These are phyloP conservation scores for Macrotrachela quadricornifera DNA, from an alignment of 1,140 invertebrate species.

Conservation along the genomic window DNA sequence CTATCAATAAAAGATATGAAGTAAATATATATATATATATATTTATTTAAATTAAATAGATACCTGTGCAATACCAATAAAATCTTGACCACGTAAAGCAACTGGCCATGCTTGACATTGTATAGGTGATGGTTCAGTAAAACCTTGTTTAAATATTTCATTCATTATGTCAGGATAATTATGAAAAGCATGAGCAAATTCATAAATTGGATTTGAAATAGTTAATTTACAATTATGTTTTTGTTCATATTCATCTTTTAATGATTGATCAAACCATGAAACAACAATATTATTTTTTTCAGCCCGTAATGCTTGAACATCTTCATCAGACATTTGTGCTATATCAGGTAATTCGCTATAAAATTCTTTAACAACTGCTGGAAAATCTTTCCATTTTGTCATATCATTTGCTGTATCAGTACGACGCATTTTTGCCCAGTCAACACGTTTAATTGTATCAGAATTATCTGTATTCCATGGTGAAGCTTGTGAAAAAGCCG, in stretches of 20 bases:
- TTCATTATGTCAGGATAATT: constrained; percentile 38
- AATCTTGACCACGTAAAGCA: constrained; percentile 54
- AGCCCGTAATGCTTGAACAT: constrained; percentile 3
- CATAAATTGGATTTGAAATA: constrained; percentile 59
- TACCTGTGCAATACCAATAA: constrained; percentile 69
- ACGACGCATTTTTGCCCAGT: not conserved
- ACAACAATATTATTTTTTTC: constrained; percentile 5
- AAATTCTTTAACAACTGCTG: constrained; percentile 2
- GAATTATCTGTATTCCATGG: no score
- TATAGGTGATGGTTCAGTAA: constrained; percentile 24
- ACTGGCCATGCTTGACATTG: constrained; percentile 63
- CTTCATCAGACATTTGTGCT: not conserved
- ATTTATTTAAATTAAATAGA: constrained; percentile 11
- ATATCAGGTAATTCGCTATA: constrained; percentile 1
- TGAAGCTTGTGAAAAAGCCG: no score
- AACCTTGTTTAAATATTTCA: constrained; percentile 21
- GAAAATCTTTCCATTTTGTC: constrained; percentile 4
- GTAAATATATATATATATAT: no score
- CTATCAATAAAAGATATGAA: constrained; percentile 13
- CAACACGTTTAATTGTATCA: no score
- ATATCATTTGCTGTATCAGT: constrained; percentile 2
- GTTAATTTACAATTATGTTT: constrained; percentile 8
- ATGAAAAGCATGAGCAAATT: constrained; percentile 61
- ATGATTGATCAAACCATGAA: not conserved
- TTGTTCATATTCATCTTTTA: no score